Evolutionary conservation across 2,797 vertebrate species (phyloP).

Genomic region (Muraenolepis orangiensis): DNA sequence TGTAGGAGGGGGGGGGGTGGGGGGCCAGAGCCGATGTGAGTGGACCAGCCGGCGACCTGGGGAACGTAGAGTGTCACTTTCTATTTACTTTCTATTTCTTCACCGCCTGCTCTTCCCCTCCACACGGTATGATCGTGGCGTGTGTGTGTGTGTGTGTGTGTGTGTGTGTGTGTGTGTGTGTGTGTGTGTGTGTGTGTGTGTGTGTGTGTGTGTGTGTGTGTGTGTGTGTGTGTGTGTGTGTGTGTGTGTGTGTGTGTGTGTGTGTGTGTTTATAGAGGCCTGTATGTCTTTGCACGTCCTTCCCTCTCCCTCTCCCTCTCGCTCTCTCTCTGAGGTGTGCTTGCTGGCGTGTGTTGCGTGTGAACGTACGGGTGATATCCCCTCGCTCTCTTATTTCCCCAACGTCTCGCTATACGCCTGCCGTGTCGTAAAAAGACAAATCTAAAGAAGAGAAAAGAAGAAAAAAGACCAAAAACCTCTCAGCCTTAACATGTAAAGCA

Average conservation of each 20-base stretch:
- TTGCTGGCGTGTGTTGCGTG: not conserved
- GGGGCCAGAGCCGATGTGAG: slow-evolving; percentile 18
- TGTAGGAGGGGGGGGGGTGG: not conserved
- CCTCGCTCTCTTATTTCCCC: slow-evolving; percentile 63
- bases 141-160: not conserved
- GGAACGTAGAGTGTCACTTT: slow-evolving; percentile 65
- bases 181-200: no score
- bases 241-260: not conserved
- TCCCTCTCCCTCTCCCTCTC: not conserved
- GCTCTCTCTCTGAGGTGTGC: no score
- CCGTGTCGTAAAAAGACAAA: no score
- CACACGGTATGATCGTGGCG: slow-evolving; percentile 46
- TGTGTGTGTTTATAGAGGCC: no score
- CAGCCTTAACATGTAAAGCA: slow-evolving; percentile 66
- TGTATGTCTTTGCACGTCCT: not conserved
- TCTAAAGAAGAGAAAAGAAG: no score
- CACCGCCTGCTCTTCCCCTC: slow-evolving; percentile 55
- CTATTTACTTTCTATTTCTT: slow-evolving; percentile 67
- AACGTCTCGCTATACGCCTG: no score
- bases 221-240: not conserved
- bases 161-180: not conserved
- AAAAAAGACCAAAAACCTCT: no score
- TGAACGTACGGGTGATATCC: slow-evolving; percentile 50
- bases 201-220: not conserved
- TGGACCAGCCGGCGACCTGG: slow-evolving; percentile 59